Evolutionary conservation across 2,113 vertebrate genomes (phyloP), one percentile per base, ranked within the genome.

Genomic region (Micronycteris hirsuta): DNA sequence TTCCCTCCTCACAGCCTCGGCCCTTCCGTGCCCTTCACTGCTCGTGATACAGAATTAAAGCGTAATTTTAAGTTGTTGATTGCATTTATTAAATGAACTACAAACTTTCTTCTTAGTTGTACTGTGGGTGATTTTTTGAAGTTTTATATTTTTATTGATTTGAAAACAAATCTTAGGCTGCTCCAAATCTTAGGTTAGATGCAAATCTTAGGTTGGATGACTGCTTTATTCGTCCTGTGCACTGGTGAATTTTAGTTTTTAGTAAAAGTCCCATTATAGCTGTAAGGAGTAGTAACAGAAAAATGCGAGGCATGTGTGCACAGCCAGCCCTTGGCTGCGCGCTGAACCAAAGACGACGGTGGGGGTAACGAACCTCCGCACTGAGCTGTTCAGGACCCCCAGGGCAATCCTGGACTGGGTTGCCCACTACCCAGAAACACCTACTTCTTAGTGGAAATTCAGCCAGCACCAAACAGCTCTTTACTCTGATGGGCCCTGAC

Each of bases 251-350:
- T 19, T 26, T 5, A 41, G 20, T 38, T 61, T 28, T 61, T 22
- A 38, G n/a, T 31, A 11, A 9, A 89, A 95, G 58, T 41, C 43
- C 36, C 49, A 15, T 7, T 38, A 19, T 13, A 24, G 56, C 56
- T 36, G 36, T 33, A 43, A 80, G 70, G 9, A 20, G 28, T 1
- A 31, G 49, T 12, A 20, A 14, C 41, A 33, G 31, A 24, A 67
- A 58, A 45, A 22, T 7, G 22, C n/a, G 9, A 26, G 24, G 43
- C 3, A 0, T 1, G 43, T 1, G 8, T 7, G 33, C 3, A 8
- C 65, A 19, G 89, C 47, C 24, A 14, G 36, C 4, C 12, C 43
- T n/a, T 1, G 45, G 20, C 20, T 4, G 7, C 1, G 36, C 7
- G 3, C 20, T 33, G 36, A 24, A 12, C 41, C 4, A 10, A 38